Conservation (phyloP, 2,113 vertebrate species). For the Athene noctua region DNA sequence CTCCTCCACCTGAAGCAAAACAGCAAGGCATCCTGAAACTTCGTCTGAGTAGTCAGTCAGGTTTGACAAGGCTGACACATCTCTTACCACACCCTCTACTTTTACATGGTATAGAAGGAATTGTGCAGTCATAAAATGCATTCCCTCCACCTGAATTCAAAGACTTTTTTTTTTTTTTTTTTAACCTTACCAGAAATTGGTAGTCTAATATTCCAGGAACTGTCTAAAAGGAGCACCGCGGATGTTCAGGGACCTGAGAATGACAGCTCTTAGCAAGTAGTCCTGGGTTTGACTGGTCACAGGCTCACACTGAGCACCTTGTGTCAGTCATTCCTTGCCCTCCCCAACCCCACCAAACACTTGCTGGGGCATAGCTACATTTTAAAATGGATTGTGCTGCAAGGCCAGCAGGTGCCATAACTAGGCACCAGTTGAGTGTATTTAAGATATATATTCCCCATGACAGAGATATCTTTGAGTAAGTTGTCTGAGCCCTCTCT, state of each 20-base stretch:
- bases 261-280: neutral
- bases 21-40: conserved; percentile 57
- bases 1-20: conserved; percentile 42
- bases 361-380: neutral
- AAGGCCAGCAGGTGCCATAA: neutral
- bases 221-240: neutral
- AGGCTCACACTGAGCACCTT: neutral
- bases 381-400: neutral
- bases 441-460: neutral
- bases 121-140: neutral
- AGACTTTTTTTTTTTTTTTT: neutral
- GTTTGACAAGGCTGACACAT: conserved; percentile 43
- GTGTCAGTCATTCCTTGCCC: neutral
- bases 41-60: conserved; percentile 49
- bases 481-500: neutral
- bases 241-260: neutral
- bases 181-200: neutral
- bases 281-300: neutral
- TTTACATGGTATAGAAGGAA: conserved; percentile 36
- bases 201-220: neutral
- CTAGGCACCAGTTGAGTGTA: neutral
- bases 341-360: neutral
- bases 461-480: neutral
- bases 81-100: conserved; percentile 59
- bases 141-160: neutral